Conservation (phyloP, 2,113 vertebrate genomes). For the Fukomys damarensis region DNA sequence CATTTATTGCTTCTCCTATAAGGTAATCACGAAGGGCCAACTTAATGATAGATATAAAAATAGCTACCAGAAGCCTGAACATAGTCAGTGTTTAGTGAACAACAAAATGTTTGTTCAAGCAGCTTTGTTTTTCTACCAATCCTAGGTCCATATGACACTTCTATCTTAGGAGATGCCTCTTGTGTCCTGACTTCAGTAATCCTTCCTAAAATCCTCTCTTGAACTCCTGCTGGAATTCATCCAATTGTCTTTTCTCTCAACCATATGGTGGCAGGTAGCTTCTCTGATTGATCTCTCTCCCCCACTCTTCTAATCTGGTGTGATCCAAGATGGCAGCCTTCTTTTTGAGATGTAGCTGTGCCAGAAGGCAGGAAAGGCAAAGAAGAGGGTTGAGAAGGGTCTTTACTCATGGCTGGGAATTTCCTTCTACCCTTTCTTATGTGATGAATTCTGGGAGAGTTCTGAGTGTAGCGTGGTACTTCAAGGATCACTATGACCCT, state of each 20-base stretch:
- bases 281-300: neutral
- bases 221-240: neutral
- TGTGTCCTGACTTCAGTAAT: neutral
- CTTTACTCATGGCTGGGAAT: neutral
- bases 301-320: fast-evolving
- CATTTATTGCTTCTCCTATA: neutral
- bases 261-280: neutral
- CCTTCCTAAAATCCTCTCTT: neutral
- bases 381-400: neutral
- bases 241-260: neutral
- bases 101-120: neutral
- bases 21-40: neutral
- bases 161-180: neutral
- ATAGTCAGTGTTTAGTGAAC: neutral
- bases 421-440: neutral
- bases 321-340: neutral
- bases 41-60: neutral
- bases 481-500: neutral
- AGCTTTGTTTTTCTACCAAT: neutral
- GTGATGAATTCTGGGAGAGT: neutral
- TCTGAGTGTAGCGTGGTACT: neutral
- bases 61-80: neutral
- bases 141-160: neutral
- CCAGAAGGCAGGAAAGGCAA: neutral
- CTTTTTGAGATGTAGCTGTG: neutral